These are phyloP conservation scores for Drosophila prostipennis DNA, from an alignment of 2,888 invertebrate genomes.

Conservation along the genomic window DNA sequence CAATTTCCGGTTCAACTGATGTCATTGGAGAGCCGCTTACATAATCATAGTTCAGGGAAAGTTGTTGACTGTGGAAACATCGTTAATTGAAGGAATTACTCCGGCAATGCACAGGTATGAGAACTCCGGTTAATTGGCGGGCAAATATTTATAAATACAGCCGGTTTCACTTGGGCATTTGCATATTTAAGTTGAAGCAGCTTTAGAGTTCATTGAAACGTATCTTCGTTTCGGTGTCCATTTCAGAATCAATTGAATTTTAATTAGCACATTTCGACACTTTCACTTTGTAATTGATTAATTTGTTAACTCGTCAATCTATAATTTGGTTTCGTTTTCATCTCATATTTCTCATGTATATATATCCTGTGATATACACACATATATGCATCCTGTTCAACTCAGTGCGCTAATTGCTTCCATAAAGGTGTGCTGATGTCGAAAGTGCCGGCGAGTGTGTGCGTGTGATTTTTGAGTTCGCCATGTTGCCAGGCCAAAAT, in stretches of 20 bases:
- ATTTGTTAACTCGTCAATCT: too few species aligned
- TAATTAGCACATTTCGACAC: not conserved
- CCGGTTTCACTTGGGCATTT: conserved; percentile 19
- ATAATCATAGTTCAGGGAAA: conserved; percentile 33
- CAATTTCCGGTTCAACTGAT: not conserved
- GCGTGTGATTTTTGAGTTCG: conserved; percentile 9
- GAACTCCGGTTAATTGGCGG: conserved; percentile 10
- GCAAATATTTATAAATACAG: conserved; percentile 33
- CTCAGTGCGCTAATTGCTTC: conserved; percentile 17
- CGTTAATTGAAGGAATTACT: conserved; percentile 33
- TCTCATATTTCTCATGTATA: too few species aligned
- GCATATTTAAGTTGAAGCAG: conserved; percentile 14
- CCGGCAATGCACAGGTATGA: not conserved
- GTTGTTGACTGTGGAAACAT: conserved; percentile 22
- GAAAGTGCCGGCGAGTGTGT: conserved; percentile 18
- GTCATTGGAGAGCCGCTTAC: conserved; percentile 21
- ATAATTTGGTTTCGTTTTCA: too few species aligned
- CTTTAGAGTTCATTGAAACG: conserved; percentile 2
- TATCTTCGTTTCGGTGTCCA: not conserved
- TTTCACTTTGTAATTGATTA: too few species aligned
- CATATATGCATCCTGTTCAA: not conserved
- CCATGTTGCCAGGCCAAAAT: conserved; percentile 33
- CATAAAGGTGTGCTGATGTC: conserved; percentile 52
- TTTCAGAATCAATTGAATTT: not conserved
- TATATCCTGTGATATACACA: not conserved